Evolutionary conservation across 2,888 invertebrate genomes (phyloP).

Genomic region (Leptopterna dolabrata): DNA sequence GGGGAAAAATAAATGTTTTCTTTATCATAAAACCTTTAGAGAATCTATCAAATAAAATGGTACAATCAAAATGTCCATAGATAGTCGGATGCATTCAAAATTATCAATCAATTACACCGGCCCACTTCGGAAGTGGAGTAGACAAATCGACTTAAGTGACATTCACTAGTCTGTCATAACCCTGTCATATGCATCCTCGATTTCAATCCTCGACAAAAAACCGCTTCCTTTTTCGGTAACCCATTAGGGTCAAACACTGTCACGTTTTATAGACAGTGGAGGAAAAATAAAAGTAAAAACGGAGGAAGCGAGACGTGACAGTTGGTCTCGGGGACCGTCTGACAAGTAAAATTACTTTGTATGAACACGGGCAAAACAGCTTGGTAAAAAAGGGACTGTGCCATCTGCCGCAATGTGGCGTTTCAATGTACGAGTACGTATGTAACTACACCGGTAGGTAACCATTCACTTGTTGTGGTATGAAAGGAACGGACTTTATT

Average conservation of each 20-base stretch:
- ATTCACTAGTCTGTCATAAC: background rate
- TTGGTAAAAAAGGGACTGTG: background rate
- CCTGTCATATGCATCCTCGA: background rate
- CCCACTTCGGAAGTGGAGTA: background rate
- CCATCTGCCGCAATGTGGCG: constrained; percentile 8
- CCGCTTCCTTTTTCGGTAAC: background rate
- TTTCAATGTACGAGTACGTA: background rate
- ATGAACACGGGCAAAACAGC: background rate
- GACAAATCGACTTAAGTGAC: background rate
- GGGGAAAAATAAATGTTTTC: too few relatives aligned
- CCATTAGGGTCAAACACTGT: background rate
- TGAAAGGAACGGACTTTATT: too few relatives aligned
- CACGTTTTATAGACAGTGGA: background rate
- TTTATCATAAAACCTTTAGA: too few relatives aligned
- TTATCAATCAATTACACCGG: background rate
- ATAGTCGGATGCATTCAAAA: too few relatives aligned
- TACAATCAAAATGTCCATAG: too few relatives aligned
- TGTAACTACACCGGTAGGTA: background rate
- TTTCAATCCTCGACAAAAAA: background rate
- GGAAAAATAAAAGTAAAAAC: background rate
- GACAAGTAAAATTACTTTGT: background rate
- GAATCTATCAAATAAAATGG: too few relatives aligned
- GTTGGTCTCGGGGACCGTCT: background rate
- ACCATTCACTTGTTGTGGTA: background rate
- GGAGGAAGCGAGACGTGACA: background rate